Evolutionary conservation across 2,113 vertebrate species (phyloP).

Genomic region (Megaceryle maxima): DNA sequence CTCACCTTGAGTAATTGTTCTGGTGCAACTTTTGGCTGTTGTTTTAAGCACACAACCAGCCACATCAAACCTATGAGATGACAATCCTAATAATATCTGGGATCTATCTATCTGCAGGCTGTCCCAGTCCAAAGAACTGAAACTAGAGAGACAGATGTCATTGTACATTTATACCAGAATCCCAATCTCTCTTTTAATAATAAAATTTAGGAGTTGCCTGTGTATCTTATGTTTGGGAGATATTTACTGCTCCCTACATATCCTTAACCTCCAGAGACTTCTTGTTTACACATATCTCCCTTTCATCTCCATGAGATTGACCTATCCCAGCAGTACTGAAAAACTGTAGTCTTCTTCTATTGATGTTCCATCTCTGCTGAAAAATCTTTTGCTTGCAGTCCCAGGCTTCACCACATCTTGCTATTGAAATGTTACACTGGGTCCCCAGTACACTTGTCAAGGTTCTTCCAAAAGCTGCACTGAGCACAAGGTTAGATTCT

Average conservation of each 20-base stretch:
- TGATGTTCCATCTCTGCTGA: not conserved
- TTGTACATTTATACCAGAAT: not conserved
- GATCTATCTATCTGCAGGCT: not conserved
- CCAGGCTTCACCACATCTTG: not conserved
- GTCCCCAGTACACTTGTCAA: accelerated
- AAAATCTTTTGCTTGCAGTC: not conserved
- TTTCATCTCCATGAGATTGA: not conserved
- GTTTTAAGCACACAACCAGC: not conserved
- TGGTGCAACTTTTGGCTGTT: not conserved
- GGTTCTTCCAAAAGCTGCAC: not conserved
- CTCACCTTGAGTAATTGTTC: not conserved
- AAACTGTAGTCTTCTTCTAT: not conserved
- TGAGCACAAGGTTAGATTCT: not conserved
- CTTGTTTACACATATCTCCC: not conserved
- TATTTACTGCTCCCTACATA: not conserved
- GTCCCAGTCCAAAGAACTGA: not conserved
- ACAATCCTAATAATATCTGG: not conserved
- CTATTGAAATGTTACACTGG: not conserved
- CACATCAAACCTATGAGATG: not conserved
- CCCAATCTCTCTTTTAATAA: not conserved
- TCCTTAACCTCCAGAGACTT: not conserved
- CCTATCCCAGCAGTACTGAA: not conserved
- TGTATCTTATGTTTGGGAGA: not conserved
- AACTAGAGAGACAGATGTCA: not conserved
- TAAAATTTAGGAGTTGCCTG: not conserved